A percentile compares a stretch with the other conserved stretches of the same genome.
phyloP scores from a whole-genome alignment of 2,888 invertebrate species.

The Pycnomerus fuliginosus region DNA sequence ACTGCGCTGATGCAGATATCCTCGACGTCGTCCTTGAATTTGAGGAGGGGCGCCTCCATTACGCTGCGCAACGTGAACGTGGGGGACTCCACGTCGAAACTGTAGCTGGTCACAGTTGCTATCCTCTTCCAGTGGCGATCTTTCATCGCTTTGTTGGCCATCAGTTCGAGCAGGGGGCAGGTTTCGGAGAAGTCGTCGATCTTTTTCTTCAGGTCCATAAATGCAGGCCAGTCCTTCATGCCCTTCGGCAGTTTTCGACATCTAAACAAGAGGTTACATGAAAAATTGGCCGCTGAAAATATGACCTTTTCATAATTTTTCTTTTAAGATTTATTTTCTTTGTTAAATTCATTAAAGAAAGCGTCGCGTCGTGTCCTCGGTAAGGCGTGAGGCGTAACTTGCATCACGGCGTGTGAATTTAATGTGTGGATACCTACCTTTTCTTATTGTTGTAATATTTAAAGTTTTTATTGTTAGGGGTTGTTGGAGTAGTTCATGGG shows the following conservation, averaged over 20 bases:
- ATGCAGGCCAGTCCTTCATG: conserved; percentile 88
- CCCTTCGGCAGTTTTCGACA: conserved; percentile 81
- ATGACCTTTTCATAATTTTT: too few species aligned
- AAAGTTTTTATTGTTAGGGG: too few species aligned
- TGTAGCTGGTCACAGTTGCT: conserved; percentile 60
- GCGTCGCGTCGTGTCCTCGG: too few species aligned
- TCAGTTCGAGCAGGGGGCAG: conserved; percentile 80
- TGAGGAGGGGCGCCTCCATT: conserved; percentile 80
- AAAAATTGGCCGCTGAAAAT: too few species aligned
- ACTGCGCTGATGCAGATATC: conserved; percentile 88
- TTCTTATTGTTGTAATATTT: too few species aligned
- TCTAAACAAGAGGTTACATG: conserved; percentile 52
- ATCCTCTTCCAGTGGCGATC: conserved; percentile 57
- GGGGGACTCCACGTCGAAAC: conserved; percentile 77
- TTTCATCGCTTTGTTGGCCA: conserved; percentile 80
- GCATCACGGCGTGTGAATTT: too few species aligned
- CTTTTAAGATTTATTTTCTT: too few species aligned
- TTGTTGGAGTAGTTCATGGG: too few species aligned
- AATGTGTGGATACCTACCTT: too few species aligned
- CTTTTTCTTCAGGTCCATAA: conserved; percentile 78
- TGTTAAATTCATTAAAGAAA: too few species aligned
- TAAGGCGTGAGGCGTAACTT: too few species aligned
- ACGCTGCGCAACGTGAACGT: conserved; percentile 77
- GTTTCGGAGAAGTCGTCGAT: conserved; percentile 90
- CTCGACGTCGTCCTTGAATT: conserved; percentile 86